A percentile compares a stretch with the other conserved stretches of the same genome.
Evolutionary conservation across 2,888 invertebrate species (phyloP).

Genomic region (Drosophila antonietae): DNA sequence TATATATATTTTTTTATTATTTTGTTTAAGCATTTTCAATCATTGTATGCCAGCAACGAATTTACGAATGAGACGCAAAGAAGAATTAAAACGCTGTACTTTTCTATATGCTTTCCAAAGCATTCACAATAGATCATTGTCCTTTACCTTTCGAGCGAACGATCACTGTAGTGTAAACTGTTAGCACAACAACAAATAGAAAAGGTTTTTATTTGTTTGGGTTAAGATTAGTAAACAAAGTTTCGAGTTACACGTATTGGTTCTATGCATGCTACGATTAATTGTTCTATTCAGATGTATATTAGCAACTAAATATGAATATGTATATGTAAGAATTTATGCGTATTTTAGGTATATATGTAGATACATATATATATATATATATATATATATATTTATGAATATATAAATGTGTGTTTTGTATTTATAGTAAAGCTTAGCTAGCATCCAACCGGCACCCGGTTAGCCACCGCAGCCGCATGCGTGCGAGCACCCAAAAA

Average conservation of each 20-base stretch:
- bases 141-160: slow-evolving; percentile 57
- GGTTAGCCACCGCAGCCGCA: slow-evolving; percentile 59
- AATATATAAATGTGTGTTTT: not conserved
- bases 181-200: slow-evolving; percentile 49
- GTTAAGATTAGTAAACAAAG: slow-evolving; percentile 56
- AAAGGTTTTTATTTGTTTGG: not conserved
- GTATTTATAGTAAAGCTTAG: slow-evolving; percentile 34
- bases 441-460: slow-evolving; percentile 57
- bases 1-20: not conserved
- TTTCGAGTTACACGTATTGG: slow-evolving; percentile 22
- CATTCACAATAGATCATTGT: slow-evolving; percentile 12
- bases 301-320: slow-evolving; percentile 8
- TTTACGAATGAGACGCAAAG: slow-evolving; percentile 20
- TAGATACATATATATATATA: not conserved
- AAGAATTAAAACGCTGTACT: not conserved
- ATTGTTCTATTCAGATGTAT: not conserved
- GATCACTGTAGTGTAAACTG: slow-evolving; percentile 59
- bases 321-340: not conserved
- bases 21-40: not conserved
- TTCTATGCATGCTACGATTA: slow-evolving; percentile 10
- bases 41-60: slow-evolving; percentile 2
- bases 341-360: not conserved
- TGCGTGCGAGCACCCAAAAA: slow-evolving; percentile 51
- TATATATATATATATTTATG: slow-evolving; percentile 1
- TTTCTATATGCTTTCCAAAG: not conserved